Evolutionary conservation across 2,797 vertebrate genomes (phyloP).

Genomic region (Darevskia mixta): DNA sequence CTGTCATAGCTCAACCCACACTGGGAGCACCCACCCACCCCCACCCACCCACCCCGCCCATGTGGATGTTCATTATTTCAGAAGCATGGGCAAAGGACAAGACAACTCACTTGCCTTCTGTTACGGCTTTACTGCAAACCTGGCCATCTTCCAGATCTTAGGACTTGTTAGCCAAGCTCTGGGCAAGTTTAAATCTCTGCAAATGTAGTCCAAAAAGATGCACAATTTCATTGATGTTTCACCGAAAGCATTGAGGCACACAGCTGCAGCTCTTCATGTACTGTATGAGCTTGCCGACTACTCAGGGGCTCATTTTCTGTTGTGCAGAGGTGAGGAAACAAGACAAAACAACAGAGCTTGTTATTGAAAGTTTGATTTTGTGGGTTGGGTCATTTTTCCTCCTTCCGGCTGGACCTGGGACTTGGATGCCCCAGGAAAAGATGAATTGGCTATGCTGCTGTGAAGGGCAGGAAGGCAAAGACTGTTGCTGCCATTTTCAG

Average conservation of each 20-base stretch:
- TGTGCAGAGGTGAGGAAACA: neutral
- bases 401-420: neutral
- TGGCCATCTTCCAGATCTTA: too few relatives aligned
- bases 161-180: neutral
- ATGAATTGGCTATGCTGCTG: neutral
- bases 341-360: slow-evolving; percentile 1
- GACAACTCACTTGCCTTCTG: neutral
- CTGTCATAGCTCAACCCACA: neutral
- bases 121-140: neutral
- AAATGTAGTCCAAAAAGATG: neutral
- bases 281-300: neutral
- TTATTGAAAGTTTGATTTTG: neutral
- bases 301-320: neutral
- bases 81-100: neutral
- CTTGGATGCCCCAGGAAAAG: neutral
- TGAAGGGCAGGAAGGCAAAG: neutral
- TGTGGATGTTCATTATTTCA: neutral
- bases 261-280: neutral
- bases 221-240: neutral
- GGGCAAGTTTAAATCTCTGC: neutral
- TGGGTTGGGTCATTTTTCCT: neutral
- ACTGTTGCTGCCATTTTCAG: neutral
- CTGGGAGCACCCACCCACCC: neutral
- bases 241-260: neutral
- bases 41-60: too few relatives aligned